These are phyloP conservation scores for Sebastes nivosus DNA, from an alignment of 2,797 vertebrate species.

Conservation along the genomic window DNA sequence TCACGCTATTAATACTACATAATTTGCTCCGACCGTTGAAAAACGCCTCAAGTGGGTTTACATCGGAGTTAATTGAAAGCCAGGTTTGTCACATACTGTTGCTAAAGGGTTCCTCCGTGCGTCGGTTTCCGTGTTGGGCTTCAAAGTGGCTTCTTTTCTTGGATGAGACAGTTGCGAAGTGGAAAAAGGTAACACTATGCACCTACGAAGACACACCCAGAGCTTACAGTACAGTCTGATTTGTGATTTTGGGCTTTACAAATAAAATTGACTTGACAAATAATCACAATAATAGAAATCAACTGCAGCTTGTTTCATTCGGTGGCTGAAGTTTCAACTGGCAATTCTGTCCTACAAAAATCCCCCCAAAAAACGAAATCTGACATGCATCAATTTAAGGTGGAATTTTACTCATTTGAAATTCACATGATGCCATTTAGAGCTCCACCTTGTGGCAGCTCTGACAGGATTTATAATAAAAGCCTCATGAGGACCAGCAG, in stretches of 20 bases:
- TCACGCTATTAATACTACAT: too few relatives aligned
- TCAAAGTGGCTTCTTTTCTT: too few relatives aligned
- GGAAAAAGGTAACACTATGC: background rate
- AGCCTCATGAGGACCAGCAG: background rate
- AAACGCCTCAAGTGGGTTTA: too few relatives aligned
- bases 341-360: background rate
- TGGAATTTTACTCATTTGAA: background rate
- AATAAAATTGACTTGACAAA: too few relatives aligned
- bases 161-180: background rate
- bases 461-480: background rate
- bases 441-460: slow-evolving; percentile 17
- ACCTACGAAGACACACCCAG: background rate
- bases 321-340: background rate
- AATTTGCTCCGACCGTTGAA: too few relatives aligned
- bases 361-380: fast-evolving
- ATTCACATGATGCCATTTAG: background rate
- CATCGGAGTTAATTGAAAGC: too few relatives aligned
- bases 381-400: background rate
- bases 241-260: too few relatives aligned
- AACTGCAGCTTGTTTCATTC: background rate
- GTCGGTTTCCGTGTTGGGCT: too few relatives aligned
- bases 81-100: too few relatives aligned
- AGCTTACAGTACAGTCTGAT: background rate
- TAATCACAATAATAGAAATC: background rate
- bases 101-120: too few relatives aligned